phyloP scores from a whole-genome alignment of 2,797 vertebrate species.

The Hippopotamyrus pictus region DNA sequence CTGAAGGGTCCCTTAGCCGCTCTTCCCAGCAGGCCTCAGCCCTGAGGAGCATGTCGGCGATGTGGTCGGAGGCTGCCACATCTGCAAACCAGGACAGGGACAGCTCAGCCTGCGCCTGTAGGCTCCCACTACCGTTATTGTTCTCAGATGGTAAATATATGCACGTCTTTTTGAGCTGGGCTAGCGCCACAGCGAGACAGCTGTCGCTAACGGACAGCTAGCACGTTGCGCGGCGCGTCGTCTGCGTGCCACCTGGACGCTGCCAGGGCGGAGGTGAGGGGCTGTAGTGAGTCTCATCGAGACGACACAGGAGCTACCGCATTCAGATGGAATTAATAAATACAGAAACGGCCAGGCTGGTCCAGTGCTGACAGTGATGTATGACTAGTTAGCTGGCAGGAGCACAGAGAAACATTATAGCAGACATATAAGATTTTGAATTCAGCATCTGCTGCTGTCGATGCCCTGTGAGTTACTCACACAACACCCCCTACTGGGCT shows the following conservation, averaged over 20 bases:
- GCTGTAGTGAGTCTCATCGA: background rate
- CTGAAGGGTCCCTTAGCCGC: conserved; percentile 60
- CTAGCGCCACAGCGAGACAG: background rate
- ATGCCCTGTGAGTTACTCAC: background rate
- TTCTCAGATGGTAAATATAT: background rate
- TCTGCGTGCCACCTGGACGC: background rate
- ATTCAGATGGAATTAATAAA: background rate
- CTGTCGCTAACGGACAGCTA: background rate
- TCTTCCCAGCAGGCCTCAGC: conserved; percentile 77
- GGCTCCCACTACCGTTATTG: background rate
- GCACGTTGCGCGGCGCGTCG: background rate
- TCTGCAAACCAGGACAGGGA: conserved; percentile 53
- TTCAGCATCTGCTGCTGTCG: background rate
- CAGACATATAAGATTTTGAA: background rate
- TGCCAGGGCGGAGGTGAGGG: background rate
- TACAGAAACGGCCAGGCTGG: background rate
- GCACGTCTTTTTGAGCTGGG: background rate
- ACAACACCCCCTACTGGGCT: background rate
- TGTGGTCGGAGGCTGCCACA: conserved; percentile 72
- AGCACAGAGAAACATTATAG: background rate
- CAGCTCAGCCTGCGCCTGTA: background rate
- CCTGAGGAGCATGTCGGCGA: conserved; percentile 75
- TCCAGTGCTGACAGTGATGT: background rate
- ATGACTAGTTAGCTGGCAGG: background rate
- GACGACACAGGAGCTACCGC: background rate